Evolutionary conservation across 1,140 invertebrate species (phyloP), one percentile per base, ranked within the genome.

Genomic region (Pachyrhynchus sulphureomaculatus): DNA sequence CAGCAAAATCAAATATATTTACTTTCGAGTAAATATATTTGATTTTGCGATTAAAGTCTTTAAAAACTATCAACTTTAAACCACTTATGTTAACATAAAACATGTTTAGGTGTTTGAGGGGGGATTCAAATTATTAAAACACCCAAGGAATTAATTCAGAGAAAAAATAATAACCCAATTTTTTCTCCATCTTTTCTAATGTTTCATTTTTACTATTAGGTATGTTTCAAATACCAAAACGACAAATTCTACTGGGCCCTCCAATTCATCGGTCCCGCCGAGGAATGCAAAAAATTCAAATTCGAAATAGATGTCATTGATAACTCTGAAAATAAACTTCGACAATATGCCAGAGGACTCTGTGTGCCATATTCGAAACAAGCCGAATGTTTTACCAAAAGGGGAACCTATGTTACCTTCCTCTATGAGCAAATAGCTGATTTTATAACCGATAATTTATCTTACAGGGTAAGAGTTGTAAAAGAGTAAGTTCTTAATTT

Each of bases 231-330:
- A 18, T 65, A 48, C 21, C 18, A 32, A 15, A 20, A 41, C 2
- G 0, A 48, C 8, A 15, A 15, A 23, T 65, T 65, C 34, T 55
- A 61, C 24, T 65, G 63, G 63, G 24, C 57, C 3, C 26, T 65
- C 18, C 63, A 65, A 47, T 17, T 65, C 2, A 47, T 61, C 18
- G 63, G 63, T 2, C 39, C 56, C 6, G 41, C 41, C 5, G 62
- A 64, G 32, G 26, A 64, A 42, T 48, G 33, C 20, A 21, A 20
- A 10, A 39, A 41, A 4, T 64, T 39, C 15, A 60, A 41, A 32
- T 64, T 53, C 18, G 56, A 59, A 52, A 54, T 64, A 1, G 62
- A 64, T 37, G 12, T 64, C 3, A 52, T 51, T 12, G 62, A 64
- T 49, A 64, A 59, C n/a, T 58, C 42, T 3, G 36, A 57, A 6